phyloP scores from a whole-genome alignment of 1,140 invertebrate genomes.

The Aricia agestis region DNA sequence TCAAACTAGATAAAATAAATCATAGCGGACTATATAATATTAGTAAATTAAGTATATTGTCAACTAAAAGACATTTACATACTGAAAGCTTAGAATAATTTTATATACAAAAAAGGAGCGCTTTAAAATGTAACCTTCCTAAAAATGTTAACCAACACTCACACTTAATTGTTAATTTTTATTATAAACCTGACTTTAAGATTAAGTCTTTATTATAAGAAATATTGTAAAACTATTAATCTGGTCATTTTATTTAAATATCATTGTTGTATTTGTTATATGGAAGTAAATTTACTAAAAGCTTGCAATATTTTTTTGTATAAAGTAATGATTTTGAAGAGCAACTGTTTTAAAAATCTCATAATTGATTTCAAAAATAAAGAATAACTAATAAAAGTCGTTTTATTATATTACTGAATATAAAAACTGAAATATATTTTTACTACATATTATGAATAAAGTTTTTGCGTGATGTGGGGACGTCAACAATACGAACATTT shows the following conservation, averaged over 20 bases:
- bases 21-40: constrained; percentile 55
- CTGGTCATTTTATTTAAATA: constrained; percentile 72
- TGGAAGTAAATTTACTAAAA: constrained; percentile 66
- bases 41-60: constrained; percentile 63
- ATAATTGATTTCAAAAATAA: constrained; percentile 73
- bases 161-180: constrained; percentile 70
- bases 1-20: constrained; percentile 25
- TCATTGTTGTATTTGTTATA: constrained; percentile 71
- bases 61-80: constrained; percentile 67
- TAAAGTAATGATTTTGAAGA: constrained; percentile 64
- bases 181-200: constrained; percentile 69
- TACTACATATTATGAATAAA: background rate
- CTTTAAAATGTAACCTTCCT: constrained; percentile 71
- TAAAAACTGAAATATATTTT: background rate
- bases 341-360: constrained; percentile 71
- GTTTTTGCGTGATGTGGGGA: no score
- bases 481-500: no score
- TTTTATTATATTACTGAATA: background rate
- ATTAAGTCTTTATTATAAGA: constrained; percentile 69
- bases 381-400: constrained; percentile 60
- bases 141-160: constrained; percentile 72
- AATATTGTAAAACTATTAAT: constrained; percentile 70
- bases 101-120: constrained; percentile 64
- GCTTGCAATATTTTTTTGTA: constrained; percentile 72
- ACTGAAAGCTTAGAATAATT: constrained; percentile 64